Evolutionary conservation across 2,888 invertebrate genomes (phyloP).

Genomic region (Apomyelois bistriatella): DNA sequence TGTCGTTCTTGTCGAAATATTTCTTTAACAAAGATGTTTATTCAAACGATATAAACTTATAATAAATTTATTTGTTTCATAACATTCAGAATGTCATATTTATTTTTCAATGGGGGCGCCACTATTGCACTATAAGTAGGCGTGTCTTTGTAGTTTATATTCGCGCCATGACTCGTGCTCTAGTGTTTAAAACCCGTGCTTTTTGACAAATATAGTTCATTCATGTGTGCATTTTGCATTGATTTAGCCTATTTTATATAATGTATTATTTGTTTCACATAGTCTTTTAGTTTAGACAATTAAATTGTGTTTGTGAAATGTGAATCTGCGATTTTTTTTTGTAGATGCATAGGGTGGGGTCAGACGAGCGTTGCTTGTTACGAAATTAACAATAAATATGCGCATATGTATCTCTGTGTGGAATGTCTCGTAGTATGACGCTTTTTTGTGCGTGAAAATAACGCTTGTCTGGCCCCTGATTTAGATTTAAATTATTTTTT

Average conservation of each 20-base stretch:
- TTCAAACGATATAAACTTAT: too few species aligned
- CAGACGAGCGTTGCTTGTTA: not conserved
- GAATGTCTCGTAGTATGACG: not conserved
- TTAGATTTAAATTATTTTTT: constrained; percentile 3
- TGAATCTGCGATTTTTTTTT: constrained; percentile 7
- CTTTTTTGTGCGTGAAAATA: not conserved
- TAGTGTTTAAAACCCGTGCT: not conserved
- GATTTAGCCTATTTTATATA: constrained; percentile 9
- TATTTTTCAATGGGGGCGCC: too few species aligned
- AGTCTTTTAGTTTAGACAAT: constrained; percentile 12
- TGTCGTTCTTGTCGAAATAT: too few species aligned
- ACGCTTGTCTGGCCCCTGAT: not conserved
- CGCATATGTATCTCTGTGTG: too few species aligned
- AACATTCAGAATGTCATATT: too few species aligned
- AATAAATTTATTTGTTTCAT: too few species aligned
- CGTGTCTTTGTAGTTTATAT: too few species aligned
- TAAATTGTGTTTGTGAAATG: constrained; percentile 12
- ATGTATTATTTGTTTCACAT: constrained; percentile 12
- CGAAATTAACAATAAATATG: not conserved
- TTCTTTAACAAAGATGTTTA: too few species aligned
- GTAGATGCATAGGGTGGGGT: not conserved
- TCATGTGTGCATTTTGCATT: constrained; percentile 15
- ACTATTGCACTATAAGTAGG: not conserved
- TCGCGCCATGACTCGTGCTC: not conserved
- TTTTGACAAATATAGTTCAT: not conserved